phyloP scores from a whole-genome alignment of 2,113 vertebrate genomes.

The Dicrurus megarhynchus region DNA sequence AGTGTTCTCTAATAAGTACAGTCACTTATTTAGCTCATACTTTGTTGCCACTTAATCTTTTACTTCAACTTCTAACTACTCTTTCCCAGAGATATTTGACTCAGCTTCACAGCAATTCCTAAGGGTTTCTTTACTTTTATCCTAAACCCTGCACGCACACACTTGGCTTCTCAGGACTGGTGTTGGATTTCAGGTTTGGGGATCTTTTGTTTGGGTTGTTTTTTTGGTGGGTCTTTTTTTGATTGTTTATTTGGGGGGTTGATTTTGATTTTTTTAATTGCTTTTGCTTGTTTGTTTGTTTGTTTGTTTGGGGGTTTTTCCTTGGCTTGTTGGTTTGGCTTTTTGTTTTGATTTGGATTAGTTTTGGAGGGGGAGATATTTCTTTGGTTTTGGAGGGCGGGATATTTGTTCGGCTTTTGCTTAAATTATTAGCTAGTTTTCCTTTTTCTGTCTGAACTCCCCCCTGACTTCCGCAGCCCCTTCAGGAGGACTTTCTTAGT shows the following conservation, averaged over 20 bases:
- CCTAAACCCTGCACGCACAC: not conserved
- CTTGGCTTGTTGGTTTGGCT: not conserved
- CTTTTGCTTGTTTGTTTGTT: not conserved
- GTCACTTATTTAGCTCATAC: not conserved
- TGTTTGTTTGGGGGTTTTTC: not conserved
- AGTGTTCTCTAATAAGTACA: not conserved
- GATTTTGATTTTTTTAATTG: not conserved
- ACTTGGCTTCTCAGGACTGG: not conserved
- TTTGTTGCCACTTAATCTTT: not conserved
- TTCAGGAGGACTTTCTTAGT: not conserved
- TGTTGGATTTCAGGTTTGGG: not conserved
- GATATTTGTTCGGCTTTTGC: too few species aligned
- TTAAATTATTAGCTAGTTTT: not conserved
- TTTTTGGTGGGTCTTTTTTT: too few species aligned
- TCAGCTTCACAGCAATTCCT: not conserved
- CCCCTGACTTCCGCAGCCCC: not conserved
- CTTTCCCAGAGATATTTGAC: not conserved
- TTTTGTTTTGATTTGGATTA: not conserved
- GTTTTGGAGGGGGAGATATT: accelerated
- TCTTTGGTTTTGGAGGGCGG: accelerated
- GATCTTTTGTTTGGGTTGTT: not conserved
- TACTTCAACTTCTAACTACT: not conserved
- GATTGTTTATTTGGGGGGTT: too few species aligned
- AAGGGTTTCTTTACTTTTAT: not conserved
- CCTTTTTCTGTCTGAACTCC: not conserved